phyloP scores from a whole-genome alignment of 2,888 invertebrate species.

The Dysmachus trigonus region DNA sequence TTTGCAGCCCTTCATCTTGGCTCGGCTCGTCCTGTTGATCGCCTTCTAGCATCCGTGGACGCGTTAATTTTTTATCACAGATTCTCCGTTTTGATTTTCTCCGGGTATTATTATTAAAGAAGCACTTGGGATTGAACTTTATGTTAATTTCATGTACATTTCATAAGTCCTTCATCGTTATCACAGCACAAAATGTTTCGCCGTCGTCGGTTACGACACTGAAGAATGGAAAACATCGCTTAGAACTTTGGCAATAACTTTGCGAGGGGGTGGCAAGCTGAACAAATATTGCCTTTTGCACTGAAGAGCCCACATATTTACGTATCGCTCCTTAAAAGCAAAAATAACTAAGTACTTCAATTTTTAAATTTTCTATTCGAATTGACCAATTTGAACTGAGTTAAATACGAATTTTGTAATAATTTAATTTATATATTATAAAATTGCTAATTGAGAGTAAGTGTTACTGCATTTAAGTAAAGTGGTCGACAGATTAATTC shows the following conservation, averaged over 20 bases:
- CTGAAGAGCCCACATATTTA: not conserved
- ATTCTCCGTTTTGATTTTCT: conserved; percentile 14
- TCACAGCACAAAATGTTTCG: conserved; percentile 13
- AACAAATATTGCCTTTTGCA: not conserved
- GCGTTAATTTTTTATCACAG: conserved; percentile 38
- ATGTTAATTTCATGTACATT: not conserved
- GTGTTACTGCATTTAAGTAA: too few relatives aligned
- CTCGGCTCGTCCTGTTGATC: conserved; percentile 52
- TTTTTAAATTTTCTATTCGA: not conserved
- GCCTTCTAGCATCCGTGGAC: not conserved
- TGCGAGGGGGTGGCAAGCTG: not conserved
- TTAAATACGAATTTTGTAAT: too few relatives aligned
- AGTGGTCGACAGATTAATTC: too few relatives aligned
- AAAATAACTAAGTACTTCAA: too few relatives aligned
- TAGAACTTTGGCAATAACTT: conserved; percentile 18
- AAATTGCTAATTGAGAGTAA: too few relatives aligned
- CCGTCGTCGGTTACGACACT: not conserved
- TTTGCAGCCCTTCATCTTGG: conserved; percentile 53
- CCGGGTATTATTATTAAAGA: not conserved
- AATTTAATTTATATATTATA: too few relatives aligned
- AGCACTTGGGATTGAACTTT: conserved; percentile 32
- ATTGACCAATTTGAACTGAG: too few relatives aligned
- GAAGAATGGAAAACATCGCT: not conserved
- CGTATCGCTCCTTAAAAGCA: not conserved
- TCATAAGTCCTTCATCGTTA: not conserved